Evolutionary conservation across 2,888 invertebrate species (phyloP).

Genomic region (Zonitis immaculata): DNA sequence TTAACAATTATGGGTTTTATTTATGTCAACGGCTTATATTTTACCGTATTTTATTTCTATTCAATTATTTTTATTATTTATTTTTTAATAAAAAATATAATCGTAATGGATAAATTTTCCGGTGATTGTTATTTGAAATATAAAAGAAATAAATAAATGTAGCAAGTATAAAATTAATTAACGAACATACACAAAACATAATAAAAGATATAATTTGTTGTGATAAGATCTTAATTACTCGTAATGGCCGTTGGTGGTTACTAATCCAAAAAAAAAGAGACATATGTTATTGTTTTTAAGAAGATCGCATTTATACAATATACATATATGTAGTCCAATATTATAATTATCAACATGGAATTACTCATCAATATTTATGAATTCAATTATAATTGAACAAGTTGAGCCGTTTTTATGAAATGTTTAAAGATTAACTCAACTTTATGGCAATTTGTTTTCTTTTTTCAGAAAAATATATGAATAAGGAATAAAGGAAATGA

Average conservation of each 20-base stretch:
- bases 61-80: too few relatives aligned
- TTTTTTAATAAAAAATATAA: neutral
- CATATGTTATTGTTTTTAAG: too few relatives aligned
- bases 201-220: constrained; percentile 19
- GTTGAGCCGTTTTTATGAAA: too few relatives aligned
- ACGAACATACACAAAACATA: constrained; percentile 12
- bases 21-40: constrained; percentile 10
- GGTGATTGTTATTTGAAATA: too few relatives aligned
- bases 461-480: too few relatives aligned
- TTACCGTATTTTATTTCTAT: neutral
- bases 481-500: constrained; percentile 23
- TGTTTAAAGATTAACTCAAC: too few relatives aligned
- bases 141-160: too few relatives aligned
- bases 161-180: constrained; percentile 21
- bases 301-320: too few relatives aligned
- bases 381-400: too few relatives aligned
- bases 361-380: constrained; percentile 22
- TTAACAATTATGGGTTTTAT: constrained; percentile 20
- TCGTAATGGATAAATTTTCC: too few relatives aligned
- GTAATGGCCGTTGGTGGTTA: constrained; percentile 13
- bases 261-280: too few relatives aligned
- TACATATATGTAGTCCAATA: too few relatives aligned
- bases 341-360: constrained; percentile 20
- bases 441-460: constrained; percentile 20
- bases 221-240: constrained; percentile 21